phyloP scores from a whole-genome alignment of 2,888 invertebrate genomes.

The Geotrupes spiniger region DNA sequence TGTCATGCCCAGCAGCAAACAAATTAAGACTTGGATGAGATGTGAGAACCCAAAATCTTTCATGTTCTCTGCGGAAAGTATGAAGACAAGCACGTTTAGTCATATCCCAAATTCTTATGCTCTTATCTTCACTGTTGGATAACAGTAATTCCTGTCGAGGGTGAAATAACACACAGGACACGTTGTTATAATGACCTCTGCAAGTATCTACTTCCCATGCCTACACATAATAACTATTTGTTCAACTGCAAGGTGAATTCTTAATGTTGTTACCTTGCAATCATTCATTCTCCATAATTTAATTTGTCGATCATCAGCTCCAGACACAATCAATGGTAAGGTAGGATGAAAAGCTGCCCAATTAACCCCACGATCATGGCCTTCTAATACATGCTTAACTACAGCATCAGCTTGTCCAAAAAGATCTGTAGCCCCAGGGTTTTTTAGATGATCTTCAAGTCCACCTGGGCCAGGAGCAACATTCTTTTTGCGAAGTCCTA shows the following conservation, averaged over 20 bases:
- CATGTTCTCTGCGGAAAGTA: conserved; percentile 92
- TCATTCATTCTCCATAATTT: conserved; percentile 99
- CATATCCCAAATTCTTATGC: conserved; percentile 99
- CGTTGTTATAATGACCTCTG: conserved; percentile 99
- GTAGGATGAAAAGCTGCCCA: conserved; percentile 98
- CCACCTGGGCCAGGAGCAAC: conserved; percentile 95
- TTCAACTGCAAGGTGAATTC: too few relatives aligned
- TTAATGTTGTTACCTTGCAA: conserved; percentile 69
- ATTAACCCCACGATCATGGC: conserved; percentile 96
- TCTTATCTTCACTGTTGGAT: conserved; percentile 97
- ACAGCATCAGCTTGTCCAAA: conserved; percentile 95
- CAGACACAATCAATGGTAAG: conserved; percentile 92
- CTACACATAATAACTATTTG: conserved; percentile 43
- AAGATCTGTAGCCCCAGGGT: conserved; percentile 84
- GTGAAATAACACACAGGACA: conserved; percentile 96
- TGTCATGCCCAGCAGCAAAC: conserved; percentile 99
- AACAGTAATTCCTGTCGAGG: conserved; percentile 95
- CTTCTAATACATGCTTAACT: conserved; percentile 86
- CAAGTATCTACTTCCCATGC: conserved; percentile 99
- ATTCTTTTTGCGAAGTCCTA: conserved; percentile 89
- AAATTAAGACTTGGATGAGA: conserved; percentile 93
- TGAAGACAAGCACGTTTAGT: conserved; percentile 88
- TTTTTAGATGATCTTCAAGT: conserved; percentile 81
- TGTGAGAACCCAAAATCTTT: conserved; percentile 95
- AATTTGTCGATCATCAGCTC: conserved; percentile 97